phyloP scores from a whole-genome alignment of 2,113 vertebrate genomes.

The Crotophaga sulcirostris region DNA sequence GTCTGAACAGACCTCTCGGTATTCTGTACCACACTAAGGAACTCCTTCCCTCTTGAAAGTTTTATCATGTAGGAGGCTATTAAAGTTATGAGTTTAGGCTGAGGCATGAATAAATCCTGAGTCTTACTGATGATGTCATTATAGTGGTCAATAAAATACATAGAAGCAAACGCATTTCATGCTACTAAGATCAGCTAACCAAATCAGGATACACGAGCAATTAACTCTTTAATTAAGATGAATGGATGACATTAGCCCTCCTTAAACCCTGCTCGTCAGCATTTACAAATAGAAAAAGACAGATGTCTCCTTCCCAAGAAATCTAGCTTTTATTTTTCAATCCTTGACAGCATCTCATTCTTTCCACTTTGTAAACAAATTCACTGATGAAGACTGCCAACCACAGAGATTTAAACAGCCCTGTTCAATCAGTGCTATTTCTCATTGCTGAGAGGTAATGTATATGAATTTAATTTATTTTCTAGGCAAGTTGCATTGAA shows the following conservation, averaged over 20 bases:
- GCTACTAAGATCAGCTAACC: constrained; percentile 70
- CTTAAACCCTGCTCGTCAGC: constrained; percentile 82
- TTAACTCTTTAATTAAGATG: constrained; percentile 88
- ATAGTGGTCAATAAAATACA: constrained; percentile 76
- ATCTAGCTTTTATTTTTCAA: constrained; percentile 77
- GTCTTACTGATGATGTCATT: constrained; percentile 77
- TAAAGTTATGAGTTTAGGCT: constrained; percentile 71
- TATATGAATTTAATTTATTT: constrained; percentile 39
- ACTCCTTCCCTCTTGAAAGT: constrained; percentile 72
- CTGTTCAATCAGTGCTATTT: constrained; percentile 44
- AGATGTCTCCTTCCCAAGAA: constrained; percentile 75
- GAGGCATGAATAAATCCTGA: constrained; percentile 75
- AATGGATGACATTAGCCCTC: constrained; percentile 82
- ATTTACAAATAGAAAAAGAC: constrained; percentile 80
- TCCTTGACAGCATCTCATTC: constrained; percentile 69
- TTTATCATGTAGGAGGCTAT: constrained; percentile 78
- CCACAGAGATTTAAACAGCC: constrained; percentile 40
- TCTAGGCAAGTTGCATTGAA: constrained; percentile 20
- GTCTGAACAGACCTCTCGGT: constrained; percentile 48
- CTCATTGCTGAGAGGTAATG: constrained; percentile 24
- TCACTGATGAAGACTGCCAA: constrained; percentile 28
- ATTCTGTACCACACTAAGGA: constrained; percentile 56
- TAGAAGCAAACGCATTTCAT: constrained; percentile 64
- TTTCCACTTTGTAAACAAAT: constrained; percentile 71
- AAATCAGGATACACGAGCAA: constrained; percentile 81